These are phyloP conservation scores for Drosophila parabipectinata DNA, from an alignment of 1,140 invertebrate species.

Conservation along the genomic window DNA sequence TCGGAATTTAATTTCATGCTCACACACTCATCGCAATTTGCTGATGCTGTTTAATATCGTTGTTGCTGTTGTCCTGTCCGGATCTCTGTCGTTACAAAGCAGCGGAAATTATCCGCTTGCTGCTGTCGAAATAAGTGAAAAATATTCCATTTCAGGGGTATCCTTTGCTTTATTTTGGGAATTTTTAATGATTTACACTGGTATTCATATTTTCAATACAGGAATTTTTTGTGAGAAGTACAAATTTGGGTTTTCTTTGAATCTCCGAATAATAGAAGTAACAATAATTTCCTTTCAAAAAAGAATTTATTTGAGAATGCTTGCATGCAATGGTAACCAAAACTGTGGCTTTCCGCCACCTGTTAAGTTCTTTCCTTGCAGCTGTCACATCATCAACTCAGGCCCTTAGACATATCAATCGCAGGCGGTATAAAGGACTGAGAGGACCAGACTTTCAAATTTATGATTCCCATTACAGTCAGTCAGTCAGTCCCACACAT, in stretches of 20 bases:
- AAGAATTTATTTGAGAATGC: background rate
- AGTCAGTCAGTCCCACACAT: conserved; percentile 32
- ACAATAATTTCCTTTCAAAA: background rate
- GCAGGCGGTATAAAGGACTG: conserved; percentile 23
- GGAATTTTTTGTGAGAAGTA: background rate
- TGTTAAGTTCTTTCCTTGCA: conserved; percentile 8
- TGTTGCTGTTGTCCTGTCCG: conserved; percentile 1
- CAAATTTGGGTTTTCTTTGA: background rate
- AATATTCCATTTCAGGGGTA: conserved; percentile 29
- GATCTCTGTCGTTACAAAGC: conserved; percentile 38
- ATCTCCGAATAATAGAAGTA: background rate
- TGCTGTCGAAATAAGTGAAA: conserved; percentile 43
- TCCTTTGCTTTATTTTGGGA: conserved; percentile 3
- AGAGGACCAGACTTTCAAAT: conserved; percentile 52
- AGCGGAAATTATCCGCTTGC: conserved; percentile 62
- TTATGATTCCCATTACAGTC: conserved; percentile 69
- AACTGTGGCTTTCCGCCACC: conserved; percentile 4
- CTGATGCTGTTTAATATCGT: conserved; percentile 2
- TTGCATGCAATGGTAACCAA: background rate
- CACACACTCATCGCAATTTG: conserved; percentile 47
- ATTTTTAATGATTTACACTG: conserved; percentile 17
- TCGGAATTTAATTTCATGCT: conserved; percentile 78
- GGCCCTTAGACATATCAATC: conserved; percentile 36
- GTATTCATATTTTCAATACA: background rate
- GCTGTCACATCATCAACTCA: conserved; percentile 37